These are phyloP conservation scores for Noctua comes DNA, from an alignment of 2,888 invertebrate genomes.

Conservation along the genomic window DNA sequence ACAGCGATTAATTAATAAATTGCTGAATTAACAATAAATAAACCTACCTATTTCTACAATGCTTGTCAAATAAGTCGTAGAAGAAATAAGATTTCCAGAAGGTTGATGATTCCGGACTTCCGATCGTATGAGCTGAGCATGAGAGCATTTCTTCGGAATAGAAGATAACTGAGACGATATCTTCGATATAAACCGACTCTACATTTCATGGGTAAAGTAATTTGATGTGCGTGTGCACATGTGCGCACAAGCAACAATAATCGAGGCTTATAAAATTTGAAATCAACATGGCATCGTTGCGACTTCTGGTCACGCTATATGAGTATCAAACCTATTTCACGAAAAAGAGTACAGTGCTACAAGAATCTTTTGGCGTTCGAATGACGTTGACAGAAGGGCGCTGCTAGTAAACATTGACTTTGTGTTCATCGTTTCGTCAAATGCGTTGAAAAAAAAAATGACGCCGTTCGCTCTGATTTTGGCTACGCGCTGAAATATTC, in stretches of 20 bases:
- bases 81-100: not conserved
- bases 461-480: not conserved
- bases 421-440: not conserved
- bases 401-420: not conserved
- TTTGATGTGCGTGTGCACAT: not conserved
- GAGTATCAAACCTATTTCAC: not conserved
- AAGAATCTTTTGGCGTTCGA: not conserved
- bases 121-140: not conserved
- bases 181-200: not conserved
- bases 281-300: not conserved
- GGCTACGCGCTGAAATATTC: not conserved
- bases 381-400: not conserved
- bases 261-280: no score
- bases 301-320: not conserved
- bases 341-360: not conserved
- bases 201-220: not conserved
- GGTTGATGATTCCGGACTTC: not conserved
- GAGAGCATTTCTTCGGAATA: not conserved
- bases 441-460: not conserved
- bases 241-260: not conserved
- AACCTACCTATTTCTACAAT: not conserved
- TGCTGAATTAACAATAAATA: not conserved
- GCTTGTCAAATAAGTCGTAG: not conserved
- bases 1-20: not conserved
- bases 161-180: not conserved